phyloP scores from a whole-genome alignment of 2,888 invertebrate genomes.

The Lycia hirtaria region DNA sequence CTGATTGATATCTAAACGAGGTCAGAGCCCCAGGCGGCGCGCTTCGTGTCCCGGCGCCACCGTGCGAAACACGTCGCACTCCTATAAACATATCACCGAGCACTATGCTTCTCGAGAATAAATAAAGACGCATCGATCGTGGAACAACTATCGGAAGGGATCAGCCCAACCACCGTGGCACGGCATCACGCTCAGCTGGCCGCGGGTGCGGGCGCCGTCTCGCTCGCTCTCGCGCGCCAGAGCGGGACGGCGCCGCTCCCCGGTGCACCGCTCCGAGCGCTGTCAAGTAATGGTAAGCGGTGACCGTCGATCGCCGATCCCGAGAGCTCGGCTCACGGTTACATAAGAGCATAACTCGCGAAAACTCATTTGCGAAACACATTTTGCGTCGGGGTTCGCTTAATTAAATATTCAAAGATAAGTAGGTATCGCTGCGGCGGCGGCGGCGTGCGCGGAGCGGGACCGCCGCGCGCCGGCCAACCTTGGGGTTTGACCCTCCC shows the following conservation, averaged over 20 bases:
- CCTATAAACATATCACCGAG: too few species aligned
- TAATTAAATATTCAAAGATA: constrained; percentile 58
- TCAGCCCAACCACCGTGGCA: constrained; percentile 32
- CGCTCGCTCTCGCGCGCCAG: constrained; percentile 32
- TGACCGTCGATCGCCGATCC: constrained; percentile 44
- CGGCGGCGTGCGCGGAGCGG: constrained; percentile 12
- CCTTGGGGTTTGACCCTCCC: constrained; percentile 44
- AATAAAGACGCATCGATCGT: constrained; percentile 25
- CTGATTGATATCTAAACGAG: constrained; percentile 24
- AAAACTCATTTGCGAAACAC: constrained; percentile 57
- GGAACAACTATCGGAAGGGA: constrained; percentile 39
- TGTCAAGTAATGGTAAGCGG: constrained; percentile 41
- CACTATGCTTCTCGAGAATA: background rate
- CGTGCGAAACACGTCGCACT: background rate
- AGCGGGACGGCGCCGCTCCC: constrained; percentile 33
- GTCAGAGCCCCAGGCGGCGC: background rate
- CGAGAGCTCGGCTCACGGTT: constrained; percentile 33
- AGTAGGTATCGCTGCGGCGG: constrained; percentile 38
- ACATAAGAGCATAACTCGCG: constrained; percentile 49
- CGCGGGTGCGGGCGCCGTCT: constrained; percentile 25
- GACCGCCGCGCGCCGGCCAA: constrained; percentile 34
- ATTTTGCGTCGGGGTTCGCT: constrained; percentile 42
- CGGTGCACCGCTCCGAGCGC: constrained; percentile 35
- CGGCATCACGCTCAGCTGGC: constrained; percentile 33
- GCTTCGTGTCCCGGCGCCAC: too few species aligned